Base-by-base conservation (phyloP, 2,797 vertebrate species). In the Lateolabrax maculatus region DNA sequence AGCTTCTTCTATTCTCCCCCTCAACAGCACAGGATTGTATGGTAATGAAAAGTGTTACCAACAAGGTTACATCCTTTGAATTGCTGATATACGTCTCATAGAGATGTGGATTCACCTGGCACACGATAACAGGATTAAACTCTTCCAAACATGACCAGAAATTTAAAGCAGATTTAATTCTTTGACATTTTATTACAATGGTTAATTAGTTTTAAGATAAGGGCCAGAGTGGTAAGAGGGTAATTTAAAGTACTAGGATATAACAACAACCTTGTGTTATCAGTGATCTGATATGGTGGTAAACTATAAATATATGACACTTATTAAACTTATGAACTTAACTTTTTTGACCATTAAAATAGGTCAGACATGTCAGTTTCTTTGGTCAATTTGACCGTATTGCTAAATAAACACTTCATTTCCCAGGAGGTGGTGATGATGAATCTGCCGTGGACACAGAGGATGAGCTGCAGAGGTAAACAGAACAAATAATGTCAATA, bases 381-480 rank as follows among this genome's bases (percentile, higher is more conserved):
- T 21, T 13, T 10, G 25, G 18, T 10, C 3, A 25, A 15, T 57
- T 58, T 21, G 3, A 27, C 23, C 48, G 18, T 6, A 36, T 34
- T 80, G 49, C 71, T 27, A 44, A 19, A 19, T 49, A 7, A 31
- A n/a, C 12, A 0, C 29, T 62, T 69, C 2, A 11, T 75, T 83
- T 71, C 29, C 90, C 93, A 93, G 89, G 69, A 6, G 89, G 83
- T 0, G 93, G 87, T 5, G 92, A 91, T 0, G 94, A 95, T 1
- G 95, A 95, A 1, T 97, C 97, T 5, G 96, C 93, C 0, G 93
- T 90, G 79, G 97, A 98, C 92, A 98, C 97, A 0, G 97, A 97
- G 67, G 97, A 97, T 15, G 97, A 98, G 76, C 94, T 98, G 66
- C 95, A 96, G 84, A 97, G 96, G 97, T 97, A 91, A 91, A 80